Base-by-base conservation (phyloP, 2,888 invertebrate genomes). In the Napeogenes sylphis region DNA sequence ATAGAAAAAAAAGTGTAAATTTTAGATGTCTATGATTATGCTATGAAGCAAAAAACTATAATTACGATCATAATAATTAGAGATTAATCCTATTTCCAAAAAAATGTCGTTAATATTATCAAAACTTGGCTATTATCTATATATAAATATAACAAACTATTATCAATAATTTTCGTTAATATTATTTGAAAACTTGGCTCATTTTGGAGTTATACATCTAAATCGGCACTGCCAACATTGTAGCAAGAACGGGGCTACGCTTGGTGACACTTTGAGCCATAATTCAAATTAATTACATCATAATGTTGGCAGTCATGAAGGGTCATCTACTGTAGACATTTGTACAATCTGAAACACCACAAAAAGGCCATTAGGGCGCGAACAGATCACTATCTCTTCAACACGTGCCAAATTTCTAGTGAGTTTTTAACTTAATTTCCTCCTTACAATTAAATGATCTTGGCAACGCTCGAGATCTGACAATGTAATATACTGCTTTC, bases 341-440 rank as follows among this genome's bases (percentile, higher is more conserved):
- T 66, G 21, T 21, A 21, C 21, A 21, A 21, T 66, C 62, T 62
- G 66, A 64, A 66, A 66, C 64, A 68, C 66, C 68, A 68, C 68
- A 67, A 69, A 69, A 69, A 69, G 64, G 58, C 66, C 63, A 68
- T 69, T 69, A 68, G 58, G 45, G 68, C 45, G 55, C 64, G 58
- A 58, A 66, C 62, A 64, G 68, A 66, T 66, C 66, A 59, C 66
- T 64, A 68, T 68, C 68, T 63, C 64, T 64, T 53, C 55, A 66
- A 63, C 64, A 69, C 69, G 68, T 67, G 70, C 70, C 71, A 71
- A 71, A 70, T 70, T 68, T 67, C 66, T 68, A 63, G 67, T 61
- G 68, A 68, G 68, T 21, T 69, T 71, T 70, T 71, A 68, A 67
- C 68, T 71, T 70, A 62, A 71, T 69, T 70, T 71, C 66, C 68